phyloP scores from a whole-genome alignment of 1,140 invertebrate species.

The Coelopa frigida region DNA sequence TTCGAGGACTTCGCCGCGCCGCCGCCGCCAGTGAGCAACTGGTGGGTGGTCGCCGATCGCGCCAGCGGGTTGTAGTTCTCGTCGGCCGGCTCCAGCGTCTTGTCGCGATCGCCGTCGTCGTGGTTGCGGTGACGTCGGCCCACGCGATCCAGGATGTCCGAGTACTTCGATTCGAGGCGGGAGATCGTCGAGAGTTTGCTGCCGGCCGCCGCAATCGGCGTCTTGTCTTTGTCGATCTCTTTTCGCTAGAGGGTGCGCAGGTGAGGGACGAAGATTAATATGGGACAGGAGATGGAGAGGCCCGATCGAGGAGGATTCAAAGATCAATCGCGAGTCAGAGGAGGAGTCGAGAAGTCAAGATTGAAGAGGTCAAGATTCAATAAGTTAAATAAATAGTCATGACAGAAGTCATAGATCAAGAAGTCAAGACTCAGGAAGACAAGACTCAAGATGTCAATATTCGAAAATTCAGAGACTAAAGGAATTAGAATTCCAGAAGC shows the following conservation, averaged over 20 bases:
- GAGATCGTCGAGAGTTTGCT: conserved; percentile 47
- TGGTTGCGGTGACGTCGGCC: conserved; percentile 51
- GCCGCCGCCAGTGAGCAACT: conserved; percentile 46
- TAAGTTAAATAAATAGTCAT: too few species aligned
- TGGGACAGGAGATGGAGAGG: too few species aligned
- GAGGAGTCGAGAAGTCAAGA: too few species aligned
- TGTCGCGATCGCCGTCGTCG: conserved; percentile 52
- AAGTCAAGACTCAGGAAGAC: too few species aligned
- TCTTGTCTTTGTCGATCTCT: conserved; percentile 31
- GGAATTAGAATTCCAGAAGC: too few species aligned
- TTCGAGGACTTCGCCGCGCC: conserved; percentile 51
- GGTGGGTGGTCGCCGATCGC: conserved; percentile 56
- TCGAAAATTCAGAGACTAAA: too few species aligned
- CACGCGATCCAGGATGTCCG: conserved; percentile 60
- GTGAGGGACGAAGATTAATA: too few species aligned
- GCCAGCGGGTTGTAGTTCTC: conserved; percentile 43
- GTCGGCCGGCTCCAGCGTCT: conserved; percentile 60
- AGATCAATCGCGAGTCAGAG: too few species aligned
- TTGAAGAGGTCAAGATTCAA: too few species aligned
- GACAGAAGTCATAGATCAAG: too few species aligned
- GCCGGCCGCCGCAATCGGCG: conserved; percentile 25
- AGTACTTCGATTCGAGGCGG: conserved; percentile 67
- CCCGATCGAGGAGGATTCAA: too few species aligned
- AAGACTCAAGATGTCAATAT: too few species aligned
- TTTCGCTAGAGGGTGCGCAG: conserved; percentile 8